Base-by-base conservation (phyloP, 2,888 invertebrate genomes). In the Sinhomidia bicolor region DNA sequence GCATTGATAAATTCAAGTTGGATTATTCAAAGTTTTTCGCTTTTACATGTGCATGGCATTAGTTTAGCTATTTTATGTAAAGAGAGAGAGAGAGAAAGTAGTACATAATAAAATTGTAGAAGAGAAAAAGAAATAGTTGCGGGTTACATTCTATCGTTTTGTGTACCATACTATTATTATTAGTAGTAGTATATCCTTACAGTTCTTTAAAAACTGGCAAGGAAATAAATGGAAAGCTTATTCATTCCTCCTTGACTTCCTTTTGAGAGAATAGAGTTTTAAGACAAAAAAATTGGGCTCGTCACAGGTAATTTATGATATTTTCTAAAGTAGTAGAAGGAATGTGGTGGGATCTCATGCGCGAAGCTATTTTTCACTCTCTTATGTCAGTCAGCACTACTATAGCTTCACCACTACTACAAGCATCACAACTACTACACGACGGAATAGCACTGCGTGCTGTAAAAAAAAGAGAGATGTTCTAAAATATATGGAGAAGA, bases 271-370 rank as follows among this genome's bases (percentile, higher is more conserved):
- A 57, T 20, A 60, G 26, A 84, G 36, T 41, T 60, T 86, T 80
- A 71, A 65, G 44, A 80, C 41, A 54, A 80, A 85, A 85, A 85
- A 85, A 86, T 71, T 71, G 41, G 71, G n/a, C 86, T 87, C 87
- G 87, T 87, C 81, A 76, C 81, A 81, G 60, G 81, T 87, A 87
- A 87, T 87, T 87, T 87, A 87, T 87, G 87, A 76, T 82, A 74
- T 87, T 87, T 81, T 74, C 54, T 14, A 71, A 29, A 68, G 51
- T 26, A 68, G 20, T 9, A 23, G 23, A 78, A 12, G 23, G 51
- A 54, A 78, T 80, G 65, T 29, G 54, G 74, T 60, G 60, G 87
- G 68, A 87, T 87, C 62, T 82, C 87, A 76, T 87, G 87, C 76
- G 57, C 47, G 54, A 81, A 87, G 71, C 87, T 60, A 87, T 87